Evolutionary conservation across 2,113 vertebrate genomes (phyloP).

Genomic region (Phalacrocorax carbo): DNA sequence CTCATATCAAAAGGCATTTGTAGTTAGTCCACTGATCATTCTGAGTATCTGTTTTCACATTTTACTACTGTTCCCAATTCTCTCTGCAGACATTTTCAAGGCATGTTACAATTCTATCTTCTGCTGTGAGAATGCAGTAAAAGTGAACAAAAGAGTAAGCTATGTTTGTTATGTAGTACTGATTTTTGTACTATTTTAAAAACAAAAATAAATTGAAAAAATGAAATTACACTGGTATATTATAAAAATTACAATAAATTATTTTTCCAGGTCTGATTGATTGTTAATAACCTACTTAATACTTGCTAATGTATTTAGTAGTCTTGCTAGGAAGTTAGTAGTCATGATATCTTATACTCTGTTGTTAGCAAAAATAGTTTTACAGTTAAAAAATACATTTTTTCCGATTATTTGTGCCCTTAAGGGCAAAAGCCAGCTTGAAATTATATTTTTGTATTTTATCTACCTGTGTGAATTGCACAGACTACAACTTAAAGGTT

Average conservation of each 20-base stretch:
- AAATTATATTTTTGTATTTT: conserved; percentile 11
- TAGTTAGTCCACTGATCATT: neutral
- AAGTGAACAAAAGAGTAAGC: neutral
- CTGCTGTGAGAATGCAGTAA: neutral
- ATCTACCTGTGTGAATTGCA: neutral
- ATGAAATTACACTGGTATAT: neutral
- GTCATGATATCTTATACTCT: neutral
- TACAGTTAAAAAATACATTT: neutral
- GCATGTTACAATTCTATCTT: neutral
- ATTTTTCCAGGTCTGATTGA: neutral
- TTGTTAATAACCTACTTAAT: neutral
- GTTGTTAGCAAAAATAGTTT: neutral
- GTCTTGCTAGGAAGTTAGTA: neutral
- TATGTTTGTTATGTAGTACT: neutral
- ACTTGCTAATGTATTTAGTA: neutral
- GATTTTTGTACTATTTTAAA: neutral
- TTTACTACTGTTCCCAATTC: neutral
- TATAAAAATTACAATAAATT: neutral
- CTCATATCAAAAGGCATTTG: neutral
- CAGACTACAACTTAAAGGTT: neutral
- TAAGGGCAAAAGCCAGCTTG: neutral
- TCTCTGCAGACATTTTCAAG: neutral
- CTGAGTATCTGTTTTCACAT: neutral
- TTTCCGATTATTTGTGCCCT: neutral
- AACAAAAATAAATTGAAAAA: neutral